Conservation (phyloP, 2,888 invertebrate genomes). For the Carpatolechia fugitivella region DNA sequence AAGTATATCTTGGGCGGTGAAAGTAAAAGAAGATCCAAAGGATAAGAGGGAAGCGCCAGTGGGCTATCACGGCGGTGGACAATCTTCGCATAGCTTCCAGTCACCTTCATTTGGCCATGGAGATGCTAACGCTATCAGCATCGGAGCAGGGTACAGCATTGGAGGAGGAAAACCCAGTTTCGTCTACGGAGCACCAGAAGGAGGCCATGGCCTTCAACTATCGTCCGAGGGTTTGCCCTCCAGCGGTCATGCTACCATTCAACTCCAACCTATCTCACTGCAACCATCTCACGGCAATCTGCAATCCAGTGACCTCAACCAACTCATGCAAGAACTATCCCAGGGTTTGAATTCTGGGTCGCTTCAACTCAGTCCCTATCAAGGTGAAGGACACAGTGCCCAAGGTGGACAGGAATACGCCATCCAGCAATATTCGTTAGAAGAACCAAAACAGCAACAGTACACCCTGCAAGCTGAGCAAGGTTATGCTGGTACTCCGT, state of each 20-base stretch:
- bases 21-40: conserved; percentile 58
- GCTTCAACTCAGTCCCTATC: conserved; percentile 38
- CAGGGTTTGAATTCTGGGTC: conserved; percentile 61
- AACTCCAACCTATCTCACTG: conserved; percentile 61
- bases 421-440: conserved; percentile 52
- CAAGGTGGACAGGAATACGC: conserved; percentile 49
- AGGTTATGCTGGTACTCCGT: conserved; percentile 41
- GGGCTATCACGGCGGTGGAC: conserved; percentile 37
- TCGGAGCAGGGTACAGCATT: conserved; percentile 71
- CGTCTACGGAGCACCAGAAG: conserved; percentile 49
- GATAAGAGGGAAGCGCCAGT: conserved; percentile 64
- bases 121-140: conserved; percentile 63
- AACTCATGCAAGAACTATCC: conserved; percentile 65
- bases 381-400: conserved; percentile 43
- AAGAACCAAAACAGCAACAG: conserved; percentile 54
- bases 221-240: conserved; percentile 48
- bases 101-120: conserved; percentile 48
- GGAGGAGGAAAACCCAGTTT: conserved; percentile 63
- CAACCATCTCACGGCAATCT: conserved; percentile 53
- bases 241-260: conserved; percentile 51
- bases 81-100: conserved; percentile 31
- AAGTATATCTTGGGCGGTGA: conserved; percentile 57
- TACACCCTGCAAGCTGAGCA: conserved; percentile 42
- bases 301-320: conserved; percentile 53
- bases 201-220: conserved; percentile 45